Conservation (phyloP, 1,140 invertebrate genomes). For the Eumaeus atala region DNA sequence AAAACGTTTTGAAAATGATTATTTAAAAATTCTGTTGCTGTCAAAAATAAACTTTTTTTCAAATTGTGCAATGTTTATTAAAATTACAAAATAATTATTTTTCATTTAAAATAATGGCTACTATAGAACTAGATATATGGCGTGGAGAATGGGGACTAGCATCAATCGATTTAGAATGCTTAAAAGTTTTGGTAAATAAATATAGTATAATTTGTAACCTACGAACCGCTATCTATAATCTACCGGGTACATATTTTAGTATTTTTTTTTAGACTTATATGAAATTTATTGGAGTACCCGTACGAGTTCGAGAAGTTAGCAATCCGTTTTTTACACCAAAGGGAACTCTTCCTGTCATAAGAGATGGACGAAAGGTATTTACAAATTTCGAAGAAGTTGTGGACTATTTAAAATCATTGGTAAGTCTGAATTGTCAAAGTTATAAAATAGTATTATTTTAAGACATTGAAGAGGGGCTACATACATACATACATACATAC, state of each 20-base stretch:
- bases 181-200: conserved; percentile 87
- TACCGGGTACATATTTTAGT: conserved; percentile 33
- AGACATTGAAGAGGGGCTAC: too few relatives aligned
- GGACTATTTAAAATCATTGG: conserved; percentile 78
- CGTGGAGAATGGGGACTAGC: conserved; percentile 89
- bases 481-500: too few relatives aligned
- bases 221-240: conserved; percentile 13
- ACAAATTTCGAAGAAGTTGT: conserved; percentile 80
- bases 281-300: conserved; percentile 82
- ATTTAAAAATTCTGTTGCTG: too few relatives aligned
- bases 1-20: too few relatives aligned
- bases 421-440: conserved; percentile 28
- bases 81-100: background rate
- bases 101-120: conserved; percentile 44
- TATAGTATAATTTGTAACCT: conserved; percentile 47
- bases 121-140: conserved; percentile 83
- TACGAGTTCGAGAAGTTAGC: conserved; percentile 78
- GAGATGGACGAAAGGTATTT: conserved; percentile 74
- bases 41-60: conserved; percentile 21
- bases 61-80: conserved; percentile 7
- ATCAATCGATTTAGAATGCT: conserved; percentile 85
- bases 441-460: too few relatives aligned
- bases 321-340: conserved; percentile 82
- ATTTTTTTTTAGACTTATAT: conserved; percentile 79
- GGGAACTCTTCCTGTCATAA: conserved; percentile 81